A percentile compares a stretch with the other conserved stretches of the same genome.
Evolutionary conservation across 2,888 invertebrate species (phyloP).

Genomic region (Hofmannophila pseudospretella): DNA sequence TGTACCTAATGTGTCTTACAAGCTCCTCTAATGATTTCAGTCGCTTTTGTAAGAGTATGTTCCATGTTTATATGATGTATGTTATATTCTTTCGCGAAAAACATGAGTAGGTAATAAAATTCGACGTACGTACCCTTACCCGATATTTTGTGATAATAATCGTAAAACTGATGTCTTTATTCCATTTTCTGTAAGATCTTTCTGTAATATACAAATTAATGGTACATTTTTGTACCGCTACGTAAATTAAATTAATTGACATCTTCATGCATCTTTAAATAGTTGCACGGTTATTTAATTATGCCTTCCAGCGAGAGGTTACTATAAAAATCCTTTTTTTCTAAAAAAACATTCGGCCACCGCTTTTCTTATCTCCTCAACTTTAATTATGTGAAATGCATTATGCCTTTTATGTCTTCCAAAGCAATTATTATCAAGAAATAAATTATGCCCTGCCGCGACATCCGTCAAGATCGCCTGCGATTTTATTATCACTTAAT

Average conservation of each 20-base stretch:
- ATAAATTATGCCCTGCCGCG: slow-evolving; percentile 37
- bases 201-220: too few relatives aligned
- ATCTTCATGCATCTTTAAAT: neutral
- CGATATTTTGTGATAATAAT: neutral
- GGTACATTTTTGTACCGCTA: neutral
- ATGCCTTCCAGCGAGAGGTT: neutral
- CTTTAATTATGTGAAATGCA: slow-evolving; percentile 39
- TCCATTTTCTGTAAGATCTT: too few relatives aligned
- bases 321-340: slow-evolving; percentile 10
- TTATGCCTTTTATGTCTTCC: slow-evolving; percentile 36
- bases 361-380: slow-evolving; percentile 24
- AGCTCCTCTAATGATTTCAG: too few relatives aligned
- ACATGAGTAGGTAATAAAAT: too few relatives aligned
- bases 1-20: too few relatives aligned
- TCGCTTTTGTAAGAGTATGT: too few relatives aligned
- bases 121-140: neutral
- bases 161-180: neutral
- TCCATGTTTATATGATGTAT: too few relatives aligned
- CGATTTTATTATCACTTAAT: slow-evolving; percentile 35
- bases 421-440: slow-evolving; percentile 24
- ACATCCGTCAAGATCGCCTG: slow-evolving; percentile 18
- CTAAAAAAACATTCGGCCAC: slow-evolving; percentile 14
- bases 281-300: neutral
- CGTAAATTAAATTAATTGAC: too few relatives aligned
- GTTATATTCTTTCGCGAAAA: too few relatives aligned